Conservation (phyloP, 2,888 invertebrate species). For the Pristionchus exspectatus region DNA sequence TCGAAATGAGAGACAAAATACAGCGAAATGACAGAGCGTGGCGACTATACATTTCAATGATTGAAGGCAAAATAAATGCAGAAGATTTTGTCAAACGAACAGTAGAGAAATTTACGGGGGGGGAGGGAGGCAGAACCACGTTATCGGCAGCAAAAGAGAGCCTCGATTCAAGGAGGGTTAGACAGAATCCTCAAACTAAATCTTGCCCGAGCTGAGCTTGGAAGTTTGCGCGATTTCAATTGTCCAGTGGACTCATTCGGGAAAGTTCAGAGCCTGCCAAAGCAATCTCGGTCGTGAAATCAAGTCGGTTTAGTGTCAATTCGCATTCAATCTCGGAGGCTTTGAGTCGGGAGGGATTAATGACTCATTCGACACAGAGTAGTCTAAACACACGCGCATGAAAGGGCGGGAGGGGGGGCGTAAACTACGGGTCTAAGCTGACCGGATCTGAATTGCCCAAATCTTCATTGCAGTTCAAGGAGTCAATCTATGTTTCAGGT, state of each 20-base stretch:
- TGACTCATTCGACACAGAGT: neutral
- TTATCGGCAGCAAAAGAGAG: too few species aligned
- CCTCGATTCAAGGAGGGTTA: too few species aligned
- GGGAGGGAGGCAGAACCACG: too few species aligned
- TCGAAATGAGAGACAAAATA: too few species aligned
- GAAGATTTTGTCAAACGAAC: too few species aligned
- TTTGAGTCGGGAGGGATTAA: conserved; percentile 8
- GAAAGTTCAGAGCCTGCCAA: neutral
- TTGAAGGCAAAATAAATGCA: too few species aligned
- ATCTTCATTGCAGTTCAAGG: neutral
- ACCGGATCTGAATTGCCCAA: neutral
- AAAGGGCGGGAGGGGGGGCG: neutral
- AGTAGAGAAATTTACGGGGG: too few species aligned
- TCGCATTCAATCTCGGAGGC: neutral
- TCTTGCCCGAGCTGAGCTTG: too few species aligned
- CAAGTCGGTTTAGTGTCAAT: neutral
- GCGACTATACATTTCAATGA: too few species aligned
- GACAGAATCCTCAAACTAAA: too few species aligned
- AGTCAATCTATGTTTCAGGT: neutral
- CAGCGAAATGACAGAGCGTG: too few species aligned
- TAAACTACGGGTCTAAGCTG: neutral
- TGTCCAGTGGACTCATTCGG: neutral
- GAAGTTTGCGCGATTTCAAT: too few species aligned
- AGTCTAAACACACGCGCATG: neutral
- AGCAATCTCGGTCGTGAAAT: neutral